Percentiles rank a stretch among this genome's conserved stretches.
phyloP scores from a whole-genome alignment of 2,888 invertebrate species.

The Arctia plantaginis region DNA sequence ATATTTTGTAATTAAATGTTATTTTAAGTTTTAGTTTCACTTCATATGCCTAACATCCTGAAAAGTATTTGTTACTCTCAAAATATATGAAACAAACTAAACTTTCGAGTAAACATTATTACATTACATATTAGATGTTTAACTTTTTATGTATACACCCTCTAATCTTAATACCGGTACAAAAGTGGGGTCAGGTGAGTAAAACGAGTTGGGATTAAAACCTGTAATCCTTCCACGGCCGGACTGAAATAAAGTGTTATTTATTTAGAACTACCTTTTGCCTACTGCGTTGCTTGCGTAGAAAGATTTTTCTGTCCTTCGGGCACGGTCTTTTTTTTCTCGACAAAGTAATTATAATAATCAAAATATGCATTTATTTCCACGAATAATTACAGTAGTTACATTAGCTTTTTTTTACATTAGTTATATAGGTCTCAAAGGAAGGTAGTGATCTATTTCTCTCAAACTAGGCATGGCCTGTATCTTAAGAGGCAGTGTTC shows the following conservation, averaged over 20 bases:
- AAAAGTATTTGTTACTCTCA: neutral
- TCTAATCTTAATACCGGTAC: neutral
- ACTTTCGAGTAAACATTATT: neutral
- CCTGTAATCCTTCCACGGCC: conserved; percentile 1
- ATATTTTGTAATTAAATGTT: neutral
- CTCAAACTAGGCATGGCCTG: too few species aligned
- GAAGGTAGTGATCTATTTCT: too few species aligned
- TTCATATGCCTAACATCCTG: neutral
- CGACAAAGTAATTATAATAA: too few species aligned
- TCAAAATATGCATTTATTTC: too few species aligned
- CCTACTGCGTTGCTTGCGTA: neutral
- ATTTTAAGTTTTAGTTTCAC: too few species aligned
- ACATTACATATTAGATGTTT: neutral
- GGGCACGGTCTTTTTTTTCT: neutral
- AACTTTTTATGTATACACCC: neutral
- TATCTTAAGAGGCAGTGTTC: too few species aligned
- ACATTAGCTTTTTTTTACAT: too few species aligned
- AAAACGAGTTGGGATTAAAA: conserved; percentile 3
- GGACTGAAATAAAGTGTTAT: neutral
- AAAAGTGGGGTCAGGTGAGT: conserved; percentile 1
- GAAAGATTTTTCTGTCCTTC: neutral
- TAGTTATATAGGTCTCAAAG: too few species aligned
- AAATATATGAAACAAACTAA: neutral
- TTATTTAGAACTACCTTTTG: conserved; percentile 18
- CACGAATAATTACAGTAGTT: too few species aligned